Conservation (phyloP, 2,797 vertebrate genomes). For the Steatocranus sp. region DNA sequence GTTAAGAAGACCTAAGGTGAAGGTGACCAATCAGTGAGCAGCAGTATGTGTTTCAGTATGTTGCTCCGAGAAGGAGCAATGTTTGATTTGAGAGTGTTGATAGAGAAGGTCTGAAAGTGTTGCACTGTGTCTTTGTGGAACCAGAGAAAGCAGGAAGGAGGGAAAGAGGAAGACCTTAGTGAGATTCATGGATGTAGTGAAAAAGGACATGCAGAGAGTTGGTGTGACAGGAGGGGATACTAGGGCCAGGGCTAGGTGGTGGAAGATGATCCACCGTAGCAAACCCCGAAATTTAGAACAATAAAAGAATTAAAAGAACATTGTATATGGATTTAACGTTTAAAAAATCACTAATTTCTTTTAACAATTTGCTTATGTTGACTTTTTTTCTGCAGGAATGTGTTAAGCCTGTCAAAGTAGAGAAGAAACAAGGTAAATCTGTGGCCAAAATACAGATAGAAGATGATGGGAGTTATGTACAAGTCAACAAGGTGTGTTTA, state of each 20-base stretch:
- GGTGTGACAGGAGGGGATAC: not conserved
- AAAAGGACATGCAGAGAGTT: not conserved
- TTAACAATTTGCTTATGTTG: not conserved
- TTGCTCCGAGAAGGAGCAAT: not conserved
- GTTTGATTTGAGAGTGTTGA: not conserved
- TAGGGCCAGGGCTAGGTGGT: not conserved
- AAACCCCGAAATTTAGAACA: not conserved
- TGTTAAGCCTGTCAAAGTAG: constrained; percentile 88
- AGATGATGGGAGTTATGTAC: constrained; percentile 91
- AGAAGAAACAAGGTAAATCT: constrained; percentile 81
- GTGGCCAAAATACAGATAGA: constrained; percentile 90
- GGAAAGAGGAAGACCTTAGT: not conserved
- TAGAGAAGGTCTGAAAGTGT: not conserved
- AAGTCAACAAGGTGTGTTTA: constrained; percentile 80
- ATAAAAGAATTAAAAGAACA: not conserved
- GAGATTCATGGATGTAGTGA: not conserved
- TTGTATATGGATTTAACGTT: not conserved
- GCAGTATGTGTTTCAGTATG: not conserved
- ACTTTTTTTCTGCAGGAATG: constrained; percentile 79
- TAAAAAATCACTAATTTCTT: not conserved
- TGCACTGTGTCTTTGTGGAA: not conserved
- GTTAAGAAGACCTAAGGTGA: not conserved
- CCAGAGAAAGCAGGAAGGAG: not conserved
- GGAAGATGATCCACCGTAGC: not conserved
- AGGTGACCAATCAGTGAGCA: not conserved